Evolutionary conservation across 2,113 vertebrate species (phyloP), one percentile per base, ranked within the genome.

Genomic region (Thalassoma bifasciatum): DNA sequence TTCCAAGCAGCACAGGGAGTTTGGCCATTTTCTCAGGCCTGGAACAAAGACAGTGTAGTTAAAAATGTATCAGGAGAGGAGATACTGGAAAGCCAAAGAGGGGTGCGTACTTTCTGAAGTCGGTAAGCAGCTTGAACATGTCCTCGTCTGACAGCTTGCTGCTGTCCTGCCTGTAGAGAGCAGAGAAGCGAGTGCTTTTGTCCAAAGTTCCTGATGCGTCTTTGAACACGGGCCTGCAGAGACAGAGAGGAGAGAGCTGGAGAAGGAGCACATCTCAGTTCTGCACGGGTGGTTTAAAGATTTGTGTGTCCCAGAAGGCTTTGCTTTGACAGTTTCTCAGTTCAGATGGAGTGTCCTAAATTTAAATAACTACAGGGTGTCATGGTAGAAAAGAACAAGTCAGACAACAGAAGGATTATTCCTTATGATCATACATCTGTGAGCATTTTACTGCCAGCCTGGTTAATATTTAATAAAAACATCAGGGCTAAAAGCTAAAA

Each of bases 11-110:
- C 79, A 99, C 96, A 13, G 97, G 97, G 64, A 99, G 95, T 83
- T 99, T 99, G 77, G 96, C 94, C 97, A 98, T 97, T 94, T 98
- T 99, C 89, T 99, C 98, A 63, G 96, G 96, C 91, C 97, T 99
- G 86, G 67, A 8, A 74, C 14, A 37, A 1, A 46, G 11, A 70
- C 24, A 24, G 9, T 37, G 1, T 21, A 58, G 38, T 63, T 4
- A 58, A 67, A 57, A 10, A 57, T 2, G 6, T 1, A 72, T 64
- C 5, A 42, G 72, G 54, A 59, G 16, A 36, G 21, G 52, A n/a
- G n/a, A 34, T 1, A 13, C 21, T 36, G 8, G 14, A 26, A 42
- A 63, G 30, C n/a, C n/a, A 10, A 23, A 42, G 40, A 24, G 14
- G 0, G 6, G 23, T 23, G 93, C 96, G 89, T 90, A 99, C 98